These are phyloP conservation scores for Peribatodes rhomboidaria DNA, from an alignment of 2,888 invertebrate species.

Conservation along the genomic window DNA sequence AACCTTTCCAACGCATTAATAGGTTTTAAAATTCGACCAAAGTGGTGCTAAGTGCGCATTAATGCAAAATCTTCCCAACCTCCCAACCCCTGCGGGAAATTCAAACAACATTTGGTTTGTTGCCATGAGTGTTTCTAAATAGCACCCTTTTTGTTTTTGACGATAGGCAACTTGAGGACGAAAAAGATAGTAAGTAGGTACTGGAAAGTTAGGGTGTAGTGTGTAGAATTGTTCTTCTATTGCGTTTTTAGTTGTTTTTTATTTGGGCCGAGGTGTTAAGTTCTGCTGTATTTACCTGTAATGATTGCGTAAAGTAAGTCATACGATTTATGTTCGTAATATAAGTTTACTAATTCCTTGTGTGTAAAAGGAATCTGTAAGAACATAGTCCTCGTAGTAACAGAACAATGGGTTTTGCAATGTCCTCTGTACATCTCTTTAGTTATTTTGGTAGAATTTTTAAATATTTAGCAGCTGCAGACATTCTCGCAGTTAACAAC, in stretches of 20 bases:
- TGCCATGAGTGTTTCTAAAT: slow-evolving; percentile 31
- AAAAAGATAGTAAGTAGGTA: no score
- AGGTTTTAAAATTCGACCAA: slow-evolving; percentile 67
- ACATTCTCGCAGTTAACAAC: slow-evolving; percentile 23
- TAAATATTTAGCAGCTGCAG: slow-evolving; percentile 20
- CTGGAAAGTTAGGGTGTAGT: not conserved
- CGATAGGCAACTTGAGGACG: not conserved
- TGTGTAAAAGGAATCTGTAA: no score
- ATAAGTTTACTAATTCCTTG: no score
- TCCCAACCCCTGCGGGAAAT: slow-evolving; percentile 39
- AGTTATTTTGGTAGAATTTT: not conserved
- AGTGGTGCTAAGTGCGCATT: slow-evolving; percentile 53
- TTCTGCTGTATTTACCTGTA: no score
- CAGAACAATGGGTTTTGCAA: no score
- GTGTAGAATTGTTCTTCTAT: no score
- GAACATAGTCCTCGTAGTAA: no score
- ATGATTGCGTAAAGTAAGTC: no score
- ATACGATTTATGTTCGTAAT: no score
- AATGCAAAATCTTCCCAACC: slow-evolving; percentile 51
- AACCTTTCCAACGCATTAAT: slow-evolving; percentile 73
- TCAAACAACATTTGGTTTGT: slow-evolving; percentile 35
- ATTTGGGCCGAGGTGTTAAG: no score
- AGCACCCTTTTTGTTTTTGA: slow-evolving; percentile 13
- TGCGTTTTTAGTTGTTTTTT: slow-evolving; percentile 1
- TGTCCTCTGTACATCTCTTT: not conserved